Evolutionary conservation across 2,888 invertebrate species (phyloP).

Genomic region (Hydrotaea diabolus): DNA sequence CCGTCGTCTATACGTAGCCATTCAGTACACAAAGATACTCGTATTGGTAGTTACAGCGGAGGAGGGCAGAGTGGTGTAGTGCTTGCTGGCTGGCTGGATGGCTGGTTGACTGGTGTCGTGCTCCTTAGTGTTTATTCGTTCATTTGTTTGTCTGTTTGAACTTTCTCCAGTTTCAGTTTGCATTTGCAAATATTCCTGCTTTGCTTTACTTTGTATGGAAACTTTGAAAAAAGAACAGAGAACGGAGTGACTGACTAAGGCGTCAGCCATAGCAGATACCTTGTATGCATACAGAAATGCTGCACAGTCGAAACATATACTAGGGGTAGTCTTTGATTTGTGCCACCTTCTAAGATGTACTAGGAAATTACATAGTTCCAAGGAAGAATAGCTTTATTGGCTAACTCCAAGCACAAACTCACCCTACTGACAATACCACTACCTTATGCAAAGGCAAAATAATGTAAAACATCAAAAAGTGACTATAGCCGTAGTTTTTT

Average conservation of each 20-base stretch:
- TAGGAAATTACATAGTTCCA: neutral
- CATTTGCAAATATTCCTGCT: constrained; percentile 78
- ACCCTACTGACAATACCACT: no score
- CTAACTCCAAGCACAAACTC: no score
- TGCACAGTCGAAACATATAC: neutral
- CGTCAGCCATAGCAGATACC: constrained; percentile 53
- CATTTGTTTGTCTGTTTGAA: constrained; percentile 79
- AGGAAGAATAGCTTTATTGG: no score
- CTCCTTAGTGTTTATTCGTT: constrained; percentile 76
- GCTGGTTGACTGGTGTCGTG: constrained; percentile 56
- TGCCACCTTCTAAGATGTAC: no score
- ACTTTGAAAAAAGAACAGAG: neutral
- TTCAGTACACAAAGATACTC: constrained; percentile 1
- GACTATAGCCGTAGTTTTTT: no score
- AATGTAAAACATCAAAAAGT: no score
- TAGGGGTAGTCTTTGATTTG: neutral
- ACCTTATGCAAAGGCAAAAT: no score
- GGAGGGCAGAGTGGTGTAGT: neutral
- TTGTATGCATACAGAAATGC: constrained; percentile 43
- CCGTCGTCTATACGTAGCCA: constrained; percentile 7
- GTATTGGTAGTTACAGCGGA: neutral
- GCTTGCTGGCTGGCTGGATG: neutral
- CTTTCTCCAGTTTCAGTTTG: constrained; percentile 80
- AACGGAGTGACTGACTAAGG: constrained; percentile 47
- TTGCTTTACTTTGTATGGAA: constrained; percentile 62